Base-by-base conservation (phyloP, 2,797 vertebrate species). In the Prunella strophiata region DNA sequence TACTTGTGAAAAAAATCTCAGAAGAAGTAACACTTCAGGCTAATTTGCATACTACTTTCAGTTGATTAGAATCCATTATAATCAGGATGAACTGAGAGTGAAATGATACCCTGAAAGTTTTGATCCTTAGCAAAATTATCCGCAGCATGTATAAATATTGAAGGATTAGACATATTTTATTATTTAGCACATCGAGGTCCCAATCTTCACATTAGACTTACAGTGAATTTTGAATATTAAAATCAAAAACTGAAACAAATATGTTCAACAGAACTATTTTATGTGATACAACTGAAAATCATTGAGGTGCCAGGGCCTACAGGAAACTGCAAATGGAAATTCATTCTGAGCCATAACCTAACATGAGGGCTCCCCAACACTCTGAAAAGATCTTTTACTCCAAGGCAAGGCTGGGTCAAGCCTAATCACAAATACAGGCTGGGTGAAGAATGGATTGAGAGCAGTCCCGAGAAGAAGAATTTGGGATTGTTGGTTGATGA, bases 341-440 rank as follows among this genome's bases (percentile, higher is more conserved):
- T 40, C 7, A 38, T 30, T 75, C 58, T 59, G 43, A 30, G 9
- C 32, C 16, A 19, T 47, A 51, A 51, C 3, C 4, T 32, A 54
- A 30, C 12, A n/a, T 0, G 2, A 8, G 22, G 10, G 1, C 13
- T 83, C 9, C 26, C 4, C 20, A 48, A 3, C 8, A 34, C 4
- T 66, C 22, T 76, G 22, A 68, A 48, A 92, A 80, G 12, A n/a
- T 14, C 0, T 34, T 81, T 88, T 78, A 52, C 7, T 62, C 10
- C 13, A 66, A 50, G n/a, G 21, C 3, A 72, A 66, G 19, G 5
- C 0, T 38, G 30, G 10, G 38, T 8, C 4, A 71, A 47, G 16
- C 14, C n/a, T 12, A 51, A 16, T 15, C 19, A 50, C 11, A 57
- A 61, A 57, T 30, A 58, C 3, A 30, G 43, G 2, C 25, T 89